Evolutionary conservation across 1,140 invertebrate species (phyloP).

Genomic region (Latrodectus geometricus): DNA sequence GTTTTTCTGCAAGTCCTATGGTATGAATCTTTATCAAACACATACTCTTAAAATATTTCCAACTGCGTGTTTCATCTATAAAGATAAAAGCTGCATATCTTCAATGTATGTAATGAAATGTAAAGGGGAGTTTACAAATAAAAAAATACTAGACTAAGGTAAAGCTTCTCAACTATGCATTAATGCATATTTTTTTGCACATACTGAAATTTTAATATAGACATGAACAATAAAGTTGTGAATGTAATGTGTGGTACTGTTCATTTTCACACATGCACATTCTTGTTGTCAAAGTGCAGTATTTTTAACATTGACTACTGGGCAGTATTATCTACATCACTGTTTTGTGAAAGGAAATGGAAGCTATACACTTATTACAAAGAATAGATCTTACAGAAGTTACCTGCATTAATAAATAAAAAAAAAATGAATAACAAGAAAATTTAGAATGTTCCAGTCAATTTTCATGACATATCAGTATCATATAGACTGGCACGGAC

Average conservation of each 20-base stretch:
- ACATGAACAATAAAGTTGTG: not conserved
- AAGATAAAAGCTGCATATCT: not conserved
- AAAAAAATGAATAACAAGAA: conserved; percentile 27
- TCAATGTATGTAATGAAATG: not conserved
- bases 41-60: not conserved
- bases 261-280: not conserved
- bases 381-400: conserved; percentile 37
- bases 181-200: not conserved
- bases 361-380: conserved; percentile 58
- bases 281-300: conserved; percentile 27
- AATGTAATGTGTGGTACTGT: not conserved
- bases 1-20: not conserved
- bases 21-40: not conserved
- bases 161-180: conserved; percentile 7
- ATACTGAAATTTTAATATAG: conserved; percentile 3
- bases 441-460: conserved; percentile 23
- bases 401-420: no score
- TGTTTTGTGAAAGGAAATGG: conserved; percentile 26
- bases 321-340: conserved; percentile 6
- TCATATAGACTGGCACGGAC: not conserved
- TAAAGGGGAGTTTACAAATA: not conserved
- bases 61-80: not conserved
- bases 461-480: conserved; percentile 37
- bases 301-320: conserved; percentile 54
- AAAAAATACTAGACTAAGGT: not conserved